These are phyloP conservation scores for Entomyzon cyanotis DNA, from an alignment of 2,113 vertebrate species.

Conservation along the genomic window DNA sequence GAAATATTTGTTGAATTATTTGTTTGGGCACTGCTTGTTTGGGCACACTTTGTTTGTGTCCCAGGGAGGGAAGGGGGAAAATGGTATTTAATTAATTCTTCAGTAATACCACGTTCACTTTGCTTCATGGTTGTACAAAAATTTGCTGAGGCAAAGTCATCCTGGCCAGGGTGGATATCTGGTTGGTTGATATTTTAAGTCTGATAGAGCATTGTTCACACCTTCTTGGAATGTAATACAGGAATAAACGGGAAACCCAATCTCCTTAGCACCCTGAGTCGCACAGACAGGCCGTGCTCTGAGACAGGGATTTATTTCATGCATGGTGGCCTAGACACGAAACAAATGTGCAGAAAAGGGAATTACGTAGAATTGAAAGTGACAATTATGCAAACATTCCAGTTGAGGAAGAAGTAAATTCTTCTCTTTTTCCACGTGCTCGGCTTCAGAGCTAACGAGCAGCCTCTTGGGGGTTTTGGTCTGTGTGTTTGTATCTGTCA, in stretches of 20 bases:
- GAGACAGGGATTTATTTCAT: conserved; percentile 42
- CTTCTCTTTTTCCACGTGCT: conserved; percentile 47
- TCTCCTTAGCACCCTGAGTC: neutral
- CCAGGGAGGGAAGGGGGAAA: neutral
- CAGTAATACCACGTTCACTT: neutral
- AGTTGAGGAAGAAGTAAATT: conserved; percentile 45
- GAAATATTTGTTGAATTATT: neutral
- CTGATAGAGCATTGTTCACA: conserved; percentile 43
- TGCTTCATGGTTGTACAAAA: neutral
- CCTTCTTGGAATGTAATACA: conserved; percentile 37
- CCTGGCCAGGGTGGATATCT: neutral
- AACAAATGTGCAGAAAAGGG: conserved; percentile 28
- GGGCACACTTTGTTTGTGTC: neutral
- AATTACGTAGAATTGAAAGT: conserved; percentile 58
- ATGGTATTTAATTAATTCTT: neutral
- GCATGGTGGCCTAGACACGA: conserved; percentile 34
- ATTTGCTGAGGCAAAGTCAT: neutral
- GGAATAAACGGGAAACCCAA: conserved; percentile 42
- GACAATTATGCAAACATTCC: conserved; percentile 62
- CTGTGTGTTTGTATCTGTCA: conserved; percentile 10
- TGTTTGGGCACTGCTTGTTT: neutral
- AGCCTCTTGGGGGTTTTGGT: conserved; percentile 26
- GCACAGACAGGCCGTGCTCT: neutral
- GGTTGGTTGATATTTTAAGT: neutral
- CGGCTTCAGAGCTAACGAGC: neutral